Percentiles rank a stretch among this genome's conserved stretches.
These are phyloP conservation scores for Garrulus glandarius DNA, from an alignment of 2,797 vertebrate species.

Conservation along the genomic window DNA sequence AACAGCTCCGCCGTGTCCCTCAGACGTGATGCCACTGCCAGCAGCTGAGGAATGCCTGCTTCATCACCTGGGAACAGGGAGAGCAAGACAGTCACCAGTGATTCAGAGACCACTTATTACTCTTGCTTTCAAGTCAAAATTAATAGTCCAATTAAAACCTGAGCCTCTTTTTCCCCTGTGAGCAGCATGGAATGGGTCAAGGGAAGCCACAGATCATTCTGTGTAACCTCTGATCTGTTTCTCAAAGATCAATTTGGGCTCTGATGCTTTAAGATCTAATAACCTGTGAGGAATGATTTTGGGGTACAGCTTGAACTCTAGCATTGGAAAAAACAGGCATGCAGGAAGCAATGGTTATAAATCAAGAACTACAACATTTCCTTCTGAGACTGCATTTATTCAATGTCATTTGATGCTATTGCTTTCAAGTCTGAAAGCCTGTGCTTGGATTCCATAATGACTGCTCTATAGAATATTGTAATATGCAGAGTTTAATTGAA, in stretches of 20 bases:
- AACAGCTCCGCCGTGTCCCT: slow-evolving; percentile 86
- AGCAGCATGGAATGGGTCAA: background rate
- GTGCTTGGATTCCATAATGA: background rate
- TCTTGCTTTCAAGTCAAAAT: background rate
- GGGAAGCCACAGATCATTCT: background rate
- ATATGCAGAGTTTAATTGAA: background rate
- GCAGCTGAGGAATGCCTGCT: slow-evolving; percentile 60
- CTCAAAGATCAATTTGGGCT: background rate
- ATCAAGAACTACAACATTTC: background rate
- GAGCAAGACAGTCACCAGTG: background rate
- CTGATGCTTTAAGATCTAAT: background rate
- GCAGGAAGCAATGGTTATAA: background rate
- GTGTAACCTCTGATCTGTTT: background rate
- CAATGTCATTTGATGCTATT: background rate
- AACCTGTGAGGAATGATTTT: background rate
- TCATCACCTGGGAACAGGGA: slow-evolving; percentile 72
- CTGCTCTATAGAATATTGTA: background rate
- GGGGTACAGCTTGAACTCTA: background rate
- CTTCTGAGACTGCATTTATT: background rate
- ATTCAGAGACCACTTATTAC: background rate
- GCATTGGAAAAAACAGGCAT: background rate
- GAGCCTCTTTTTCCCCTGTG: background rate
- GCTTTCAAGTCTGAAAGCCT: background rate
- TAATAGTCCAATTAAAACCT: background rate
- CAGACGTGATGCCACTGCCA: slow-evolving; percentile 76